phyloP scores from a whole-genome alignment of 2,797 vertebrate species.

The Danio aesculapii region DNA sequence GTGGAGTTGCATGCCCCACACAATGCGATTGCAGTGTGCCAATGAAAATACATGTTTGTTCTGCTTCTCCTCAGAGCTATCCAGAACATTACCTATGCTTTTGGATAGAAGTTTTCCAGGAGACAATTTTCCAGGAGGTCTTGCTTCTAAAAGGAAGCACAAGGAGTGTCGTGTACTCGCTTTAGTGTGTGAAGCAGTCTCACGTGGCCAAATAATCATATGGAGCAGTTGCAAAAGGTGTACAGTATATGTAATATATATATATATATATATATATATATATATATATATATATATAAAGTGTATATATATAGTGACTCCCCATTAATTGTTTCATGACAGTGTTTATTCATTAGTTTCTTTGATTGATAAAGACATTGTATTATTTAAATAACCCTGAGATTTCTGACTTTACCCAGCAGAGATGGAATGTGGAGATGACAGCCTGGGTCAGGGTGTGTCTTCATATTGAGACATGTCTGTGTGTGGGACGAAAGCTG shows the following conservation, averaged over 20 bases:
- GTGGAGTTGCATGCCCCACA: conserved; percentile 38
- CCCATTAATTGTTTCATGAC: background rate
- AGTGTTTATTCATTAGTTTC: background rate
- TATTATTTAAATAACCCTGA: background rate
- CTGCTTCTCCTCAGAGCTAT: conserved; percentile 44
- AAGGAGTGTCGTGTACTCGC: conserved; percentile 51
- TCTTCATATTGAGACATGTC: conserved; percentile 31
- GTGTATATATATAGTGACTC: background rate
- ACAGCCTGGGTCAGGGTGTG: conserved; percentile 48
- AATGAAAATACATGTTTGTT: conserved; percentile 44
- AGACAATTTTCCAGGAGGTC: conserved; percentile 22
- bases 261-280: no score
- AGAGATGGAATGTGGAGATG: conserved; percentile 54
- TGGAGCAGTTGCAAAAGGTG: background rate
- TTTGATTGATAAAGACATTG: conserved; percentile 1
- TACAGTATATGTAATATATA: no score
- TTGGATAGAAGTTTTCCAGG: conserved; percentile 34
- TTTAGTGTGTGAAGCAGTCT: conserved; percentile 14
- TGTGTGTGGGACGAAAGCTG: conserved; percentile 31
- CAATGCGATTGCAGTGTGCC: conserved; percentile 34
- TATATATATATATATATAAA: no score
- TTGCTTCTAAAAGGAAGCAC: conserved; percentile 60
- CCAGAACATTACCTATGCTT: conserved; percentile 28
- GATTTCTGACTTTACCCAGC: conserved; percentile 9
- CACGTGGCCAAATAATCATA: background rate